A percentile compares a stretch with the other conserved stretches of the same genome.
phyloP scores from a whole-genome alignment of 2,797 vertebrate genomes.

The Ceyx erithaca region DNA sequence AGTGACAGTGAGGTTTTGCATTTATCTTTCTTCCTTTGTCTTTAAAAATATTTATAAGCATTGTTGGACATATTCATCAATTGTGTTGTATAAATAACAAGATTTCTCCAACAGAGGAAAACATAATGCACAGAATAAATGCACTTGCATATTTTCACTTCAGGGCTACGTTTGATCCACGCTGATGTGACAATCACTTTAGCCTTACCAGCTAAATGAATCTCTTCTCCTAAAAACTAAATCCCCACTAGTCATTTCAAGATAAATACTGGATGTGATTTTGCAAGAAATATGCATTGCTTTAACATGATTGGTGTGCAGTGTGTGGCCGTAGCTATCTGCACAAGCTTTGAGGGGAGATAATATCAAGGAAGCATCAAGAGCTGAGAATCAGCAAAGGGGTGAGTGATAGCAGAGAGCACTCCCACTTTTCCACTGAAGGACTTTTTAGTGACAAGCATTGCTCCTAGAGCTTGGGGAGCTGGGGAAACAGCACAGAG shows the following conservation, averaged over 20 bases:
- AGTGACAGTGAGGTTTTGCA: background rate
- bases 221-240: conserved; percentile 39
- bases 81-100: conserved; percentile 34
- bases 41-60: conserved; percentile 26
- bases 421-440: background rate
- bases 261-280: background rate
- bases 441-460: background rate
- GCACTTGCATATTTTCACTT: conserved; percentile 38
- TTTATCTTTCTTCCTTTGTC: conserved; percentile 2
- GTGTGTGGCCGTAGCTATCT: fast-evolving
- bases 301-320: background rate
- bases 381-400: background rate
- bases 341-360: fast-evolving
- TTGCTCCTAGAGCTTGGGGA: background rate
- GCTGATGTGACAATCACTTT: conserved; percentile 9
- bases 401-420: background rate
- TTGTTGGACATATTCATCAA: conserved; percentile 21
- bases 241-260: conserved; percentile 16
- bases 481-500: background rate
- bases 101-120: background rate
- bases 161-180: conserved; percentile 54
- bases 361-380: background rate
- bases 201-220: conserved; percentile 36
- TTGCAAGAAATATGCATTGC: background rate
- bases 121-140: conserved; percentile 39